Base-by-base conservation (phyloP, 2,113 vertebrate genomes). In the Sprattus sprattus region DNA sequence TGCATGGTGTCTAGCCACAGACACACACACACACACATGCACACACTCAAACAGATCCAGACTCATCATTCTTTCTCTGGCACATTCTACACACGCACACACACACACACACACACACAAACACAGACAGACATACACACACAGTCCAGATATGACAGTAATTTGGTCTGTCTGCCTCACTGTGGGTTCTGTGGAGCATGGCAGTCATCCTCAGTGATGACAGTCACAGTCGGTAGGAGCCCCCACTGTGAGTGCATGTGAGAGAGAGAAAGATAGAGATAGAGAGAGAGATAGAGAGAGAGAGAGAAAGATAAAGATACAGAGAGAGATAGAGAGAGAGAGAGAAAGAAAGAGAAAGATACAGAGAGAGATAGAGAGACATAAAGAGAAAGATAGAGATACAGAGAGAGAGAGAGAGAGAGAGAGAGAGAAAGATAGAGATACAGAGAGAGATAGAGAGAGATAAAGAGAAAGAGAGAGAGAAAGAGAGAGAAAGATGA, bases 121-220 rank as follows among this genome's bases (percentile, higher is more conserved):
- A 71, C 64, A 28, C 44, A 18, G 1, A 15, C 13, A 71, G 6
- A 28, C 64, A 71, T n/a, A 8, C n/a, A 71, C 71, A 87, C 87
- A 13, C 32, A 81, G 10, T 11, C 83, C 28, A 81, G 71, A 78
- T 85, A 86, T 91, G 90, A 90, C 90, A 92, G 87, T 91, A 86
- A 89, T 92, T 89, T 85, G 84, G 81, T 57, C 75, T 85, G 89
- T 89, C 90, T 91, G 86, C 88, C 83, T 88, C 88, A 80, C 90
- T 92, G 92, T 91, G 88, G 88, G 75, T 80, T 90, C 82, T 85
- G 85, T 86, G 87, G 88, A 92, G 71, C 71, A 78, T 91, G 89
- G 90, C 90, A 86, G 60, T 54, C 13, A 82, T 89, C 86, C 85
- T 88, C 90, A 85, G 86, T 89, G 87, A 89, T 92, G 91, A 92